phyloP scores from a whole-genome alignment of 2,797 vertebrate genomes.

The Sebastes trivittatus region DNA sequence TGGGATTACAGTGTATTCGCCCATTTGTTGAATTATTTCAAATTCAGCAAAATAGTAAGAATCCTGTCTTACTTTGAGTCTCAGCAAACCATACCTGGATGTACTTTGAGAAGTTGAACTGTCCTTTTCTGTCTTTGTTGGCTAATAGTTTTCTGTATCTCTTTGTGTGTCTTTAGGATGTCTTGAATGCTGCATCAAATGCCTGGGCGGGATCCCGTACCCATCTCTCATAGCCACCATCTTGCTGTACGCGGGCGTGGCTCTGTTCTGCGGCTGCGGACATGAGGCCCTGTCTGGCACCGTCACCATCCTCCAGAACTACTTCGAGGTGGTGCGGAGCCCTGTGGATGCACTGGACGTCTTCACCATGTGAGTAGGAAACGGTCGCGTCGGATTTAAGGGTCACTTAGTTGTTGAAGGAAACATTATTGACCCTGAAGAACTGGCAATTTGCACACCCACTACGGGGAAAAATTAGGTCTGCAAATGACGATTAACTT shows the following conservation, averaged over 20 bases:
- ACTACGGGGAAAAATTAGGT: not conserved
- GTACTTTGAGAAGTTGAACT: not conserved
- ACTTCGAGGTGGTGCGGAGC: slow-evolving; percentile 95
- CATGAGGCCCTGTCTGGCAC: slow-evolving; percentile 97
- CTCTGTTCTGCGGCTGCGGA: slow-evolving; percentile 96
- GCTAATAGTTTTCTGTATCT: not conserved
- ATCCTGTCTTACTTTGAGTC: not conserved
- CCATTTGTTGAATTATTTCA: slow-evolving; percentile 43
- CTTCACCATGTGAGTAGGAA: slow-evolving; percentile 93
- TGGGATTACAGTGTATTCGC: not conserved
- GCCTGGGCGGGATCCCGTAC: slow-evolving; percentile 96
- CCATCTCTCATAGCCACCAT: slow-evolving; percentile 97
- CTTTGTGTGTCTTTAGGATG: slow-evolving; percentile 83
- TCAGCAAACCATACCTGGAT: not conserved
- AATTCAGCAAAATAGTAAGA: not conserved
- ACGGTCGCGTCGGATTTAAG: too few species aligned
- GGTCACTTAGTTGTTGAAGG: not conserved
- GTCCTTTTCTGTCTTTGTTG: not conserved
- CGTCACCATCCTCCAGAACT: slow-evolving; percentile 96
- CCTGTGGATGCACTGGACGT: slow-evolving; percentile 93
- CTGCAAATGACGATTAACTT: too few species aligned
- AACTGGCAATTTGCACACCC: not conserved
- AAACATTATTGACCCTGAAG: not conserved
- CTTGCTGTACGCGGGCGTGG: slow-evolving; percentile 95
- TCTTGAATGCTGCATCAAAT: slow-evolving; percentile 98